Base-by-base conservation (phyloP, 2,797 vertebrate genomes). In the Gambusia yucatana region DNA sequence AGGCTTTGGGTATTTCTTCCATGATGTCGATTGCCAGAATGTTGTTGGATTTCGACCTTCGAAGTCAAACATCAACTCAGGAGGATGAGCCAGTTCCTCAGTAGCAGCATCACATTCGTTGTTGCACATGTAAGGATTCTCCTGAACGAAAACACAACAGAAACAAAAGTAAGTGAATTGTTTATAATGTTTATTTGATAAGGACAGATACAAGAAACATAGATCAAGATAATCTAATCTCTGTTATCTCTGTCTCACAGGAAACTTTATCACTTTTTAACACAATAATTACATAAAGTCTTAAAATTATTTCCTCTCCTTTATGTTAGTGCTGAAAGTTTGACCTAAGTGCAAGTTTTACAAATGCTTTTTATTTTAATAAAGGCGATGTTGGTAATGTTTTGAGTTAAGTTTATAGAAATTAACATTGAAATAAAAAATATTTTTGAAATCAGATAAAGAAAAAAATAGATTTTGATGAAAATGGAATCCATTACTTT, bases 101-200 rank as follows among this genome's bases (percentile, higher is more conserved):
- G 98, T 99, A 77, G 93, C 91, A 0, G 98, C 97, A 8, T 99
- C 98, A 82, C 98, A 99, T 92, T 99, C 98, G 4, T 99, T 99
- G 96, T 99, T 99, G 95, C 98, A 99, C 98, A 99, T 99, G 90
- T 99, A 99, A 39, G 98, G 98, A 93, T 99, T 99, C 80, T 98
- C 98, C 98, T 99, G 46, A 17, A 74, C 30, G 61, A 48, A 78
- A 69, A 70, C n/a, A 80, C 3, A 83, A 10, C 48, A 6, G 33
- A n/a, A 0, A 77, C 7, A 76, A 17, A 39, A 65, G 48, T 88
- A 63, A 89, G 75, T 55, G 52, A 55, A 52, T 25, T 52, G 50
- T 25, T 25, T 25, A 52, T 9, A 25, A 9, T 25, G 7, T 52
- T 52, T 25, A 52, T 52, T 52, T 52, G 50, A 52, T 25, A 25